Evolutionary conservation across 2,113 vertebrate species (phyloP).

Genomic region (Pleuronectes platessa): DNA sequence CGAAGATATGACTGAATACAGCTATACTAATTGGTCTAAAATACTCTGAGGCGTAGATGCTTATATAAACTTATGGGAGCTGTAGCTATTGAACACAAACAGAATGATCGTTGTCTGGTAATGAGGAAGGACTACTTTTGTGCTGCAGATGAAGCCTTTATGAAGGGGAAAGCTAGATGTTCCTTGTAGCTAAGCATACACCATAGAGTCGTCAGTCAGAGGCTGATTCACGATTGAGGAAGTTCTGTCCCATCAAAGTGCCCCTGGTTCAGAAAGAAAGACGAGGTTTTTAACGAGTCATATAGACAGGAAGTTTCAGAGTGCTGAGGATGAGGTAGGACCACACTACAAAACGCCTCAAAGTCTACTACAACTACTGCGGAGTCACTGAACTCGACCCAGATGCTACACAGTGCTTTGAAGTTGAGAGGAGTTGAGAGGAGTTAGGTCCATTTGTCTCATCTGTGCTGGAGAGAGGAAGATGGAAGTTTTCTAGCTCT

Average conservation of each 20-base stretch:
- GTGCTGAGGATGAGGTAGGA: slow-evolving; percentile 68
- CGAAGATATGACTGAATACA: too few species aligned
- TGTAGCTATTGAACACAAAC: not conserved
- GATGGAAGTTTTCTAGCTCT: not conserved
- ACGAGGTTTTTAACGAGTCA: slow-evolving; percentile 17
- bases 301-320: slow-evolving; percentile 29
- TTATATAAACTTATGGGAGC: not conserved
- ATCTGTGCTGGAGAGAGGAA: slow-evolving; percentile 15
- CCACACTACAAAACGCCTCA: slow-evolving; percentile 39
- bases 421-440: not conserved
- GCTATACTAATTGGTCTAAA: not conserved
- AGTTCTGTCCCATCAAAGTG: not conserved
- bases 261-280: too few species aligned
- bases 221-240: slow-evolving; percentile 20
- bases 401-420: slow-evolving; percentile 11
- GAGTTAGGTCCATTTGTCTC: not conserved
- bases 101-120: not conserved
- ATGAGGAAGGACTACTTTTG: not conserved
- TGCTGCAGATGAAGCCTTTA: not conserved
- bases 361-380: slow-evolving; percentile 4
- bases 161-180: not conserved
- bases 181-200: slow-evolving; percentile 3
- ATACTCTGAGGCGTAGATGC: not conserved
- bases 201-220: slow-evolving; percentile 3
- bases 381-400: slow-evolving; percentile 18